phyloP scores from a whole-genome alignment of 2,888 invertebrate species.

The Drosophila planitibia region DNA sequence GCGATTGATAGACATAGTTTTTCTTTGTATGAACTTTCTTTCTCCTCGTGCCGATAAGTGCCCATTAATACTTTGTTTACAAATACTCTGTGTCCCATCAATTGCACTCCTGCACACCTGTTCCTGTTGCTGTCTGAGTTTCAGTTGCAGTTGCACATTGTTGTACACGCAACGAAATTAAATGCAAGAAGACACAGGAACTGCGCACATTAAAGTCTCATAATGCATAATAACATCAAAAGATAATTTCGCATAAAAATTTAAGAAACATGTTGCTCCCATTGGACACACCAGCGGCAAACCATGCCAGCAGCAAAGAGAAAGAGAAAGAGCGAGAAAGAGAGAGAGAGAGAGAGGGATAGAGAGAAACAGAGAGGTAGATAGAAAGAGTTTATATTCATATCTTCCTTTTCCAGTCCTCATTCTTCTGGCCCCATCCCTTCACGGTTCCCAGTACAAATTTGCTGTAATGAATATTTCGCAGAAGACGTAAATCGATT shows the following conservation, averaged over 20 bases:
- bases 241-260: slow-evolving; percentile 71
- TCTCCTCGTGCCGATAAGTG: slow-evolving; percentile 28
- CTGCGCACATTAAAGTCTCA: slow-evolving; percentile 72
- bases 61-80: slow-evolving; percentile 34
- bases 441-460: slow-evolving; percentile 54
- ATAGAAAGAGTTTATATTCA: slow-evolving; percentile 10
- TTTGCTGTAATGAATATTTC: slow-evolving; percentile 76
- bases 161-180: slow-evolving; percentile 38
- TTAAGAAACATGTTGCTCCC: slow-evolving; percentile 45
- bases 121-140: background rate
- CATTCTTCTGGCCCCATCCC: slow-evolving; percentile 20
- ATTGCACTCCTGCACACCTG: slow-evolving; percentile 7
- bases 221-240: slow-evolving; percentile 74
- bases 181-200: slow-evolving; percentile 65
- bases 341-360: background rate
- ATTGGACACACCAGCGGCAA: slow-evolving; percentile 55
- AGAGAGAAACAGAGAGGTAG: slow-evolving; percentile 6
- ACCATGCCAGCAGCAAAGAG: slow-evolving; percentile 36
- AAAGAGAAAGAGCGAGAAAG: background rate
- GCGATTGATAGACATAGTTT: slow-evolving; percentile 26
- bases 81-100: slow-evolving; percentile 10
- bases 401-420: slow-evolving; percentile 2
- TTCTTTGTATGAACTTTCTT: slow-evolving; percentile 23
- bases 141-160: background rate
- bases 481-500: slow-evolving; percentile 75